Evolutionary conservation across 2,888 invertebrate species (phyloP), one percentile per base, ranked within the genome.

Genomic region (Orthonychiurus folsomi): DNA sequence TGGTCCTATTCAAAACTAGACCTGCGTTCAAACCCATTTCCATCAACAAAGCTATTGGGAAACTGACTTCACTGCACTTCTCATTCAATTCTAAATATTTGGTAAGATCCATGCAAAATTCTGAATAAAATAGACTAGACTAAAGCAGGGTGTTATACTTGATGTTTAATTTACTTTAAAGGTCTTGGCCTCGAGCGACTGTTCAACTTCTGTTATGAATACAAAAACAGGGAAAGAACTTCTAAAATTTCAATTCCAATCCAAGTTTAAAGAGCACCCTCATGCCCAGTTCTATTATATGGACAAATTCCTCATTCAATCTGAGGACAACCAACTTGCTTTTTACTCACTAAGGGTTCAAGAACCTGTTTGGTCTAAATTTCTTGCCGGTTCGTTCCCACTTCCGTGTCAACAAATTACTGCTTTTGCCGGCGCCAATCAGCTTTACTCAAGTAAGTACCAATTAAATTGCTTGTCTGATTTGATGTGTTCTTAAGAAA

Each of bases 241-340:
- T 0, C 20, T 72, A 20, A 54, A 52, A 1, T 63, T 69, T 18
- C 60, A 66, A 12, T 71, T 69, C 47, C 54, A 54, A 3, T 66
- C 69, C 1, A 70, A 71, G 50, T 72, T 72, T 56, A 71, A 71
- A 47, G 72, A 72, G 37, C 70, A 69, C 28, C 60, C 69, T 27
- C 63, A 65, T 23, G 25, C 69, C 1, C 72, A 71, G 52, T 72
- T 72, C 54, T 72, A 71, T 53, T 72, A 68, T 53, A 69, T 72
- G 70, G 72, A 72, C 27, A 72, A 72, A 52, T 72, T 70, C 54
- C 61, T 72, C 50, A 50, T 67, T 2, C 72, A 72, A 58, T 68
- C 70, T 0, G 68, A 72, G 63, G 69, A 67, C 26, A 72, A 69
- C 47, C 64, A 62, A 23, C 12, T 72, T 47, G 67, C 55, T 9